Conservation (phyloP, 2,888 invertebrate species). For the Drosophila paranaensis region DNA sequence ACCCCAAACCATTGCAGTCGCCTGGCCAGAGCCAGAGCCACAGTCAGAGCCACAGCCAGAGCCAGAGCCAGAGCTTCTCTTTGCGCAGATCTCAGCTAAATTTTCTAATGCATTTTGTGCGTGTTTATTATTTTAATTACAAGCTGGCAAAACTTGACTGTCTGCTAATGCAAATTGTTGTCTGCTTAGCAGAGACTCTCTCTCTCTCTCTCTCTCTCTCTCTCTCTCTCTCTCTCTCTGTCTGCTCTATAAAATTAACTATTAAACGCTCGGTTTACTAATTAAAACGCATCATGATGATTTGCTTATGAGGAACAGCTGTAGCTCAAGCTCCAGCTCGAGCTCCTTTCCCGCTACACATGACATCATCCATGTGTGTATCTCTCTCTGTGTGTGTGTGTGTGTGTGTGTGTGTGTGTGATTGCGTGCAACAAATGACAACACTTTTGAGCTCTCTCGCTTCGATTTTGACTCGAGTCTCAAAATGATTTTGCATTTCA, state of each 20-base stretch:
- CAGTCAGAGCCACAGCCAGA: too few relatives aligned
- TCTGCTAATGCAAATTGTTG: slow-evolving; percentile 64
- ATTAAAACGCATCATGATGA: slow-evolving; percentile 70
- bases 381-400: not conserved
- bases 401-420: slow-evolving; percentile 23
- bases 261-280: slow-evolving; percentile 68
- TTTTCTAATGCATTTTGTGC: slow-evolving; percentile 78
- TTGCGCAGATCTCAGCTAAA: slow-evolving; percentile 53
- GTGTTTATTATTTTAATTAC: slow-evolving; percentile 80
- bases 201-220: too few relatives aligned
- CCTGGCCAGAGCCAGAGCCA: not conserved
- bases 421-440: slow-evolving; percentile 58
- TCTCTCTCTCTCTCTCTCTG: not conserved
- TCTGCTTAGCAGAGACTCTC: slow-evolving; percentile 25
- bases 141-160: slow-evolving; percentile 62
- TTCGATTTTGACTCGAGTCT: slow-evolving; percentile 31
- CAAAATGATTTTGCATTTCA: slow-evolving; percentile 52
- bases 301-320: slow-evolving; percentile 57
- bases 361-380: slow-evolving; percentile 23
- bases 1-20: not conserved
- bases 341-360: not conserved
- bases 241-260: slow-evolving; percentile 58
- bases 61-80: slow-evolving; percentile 15
- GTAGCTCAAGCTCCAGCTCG: slow-evolving; percentile 5
- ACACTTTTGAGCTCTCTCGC: slow-evolving; percentile 33